Evolutionary conservation across 2,113 vertebrate genomes (phyloP).

Genomic region (Cyprinus carpio): DNA sequence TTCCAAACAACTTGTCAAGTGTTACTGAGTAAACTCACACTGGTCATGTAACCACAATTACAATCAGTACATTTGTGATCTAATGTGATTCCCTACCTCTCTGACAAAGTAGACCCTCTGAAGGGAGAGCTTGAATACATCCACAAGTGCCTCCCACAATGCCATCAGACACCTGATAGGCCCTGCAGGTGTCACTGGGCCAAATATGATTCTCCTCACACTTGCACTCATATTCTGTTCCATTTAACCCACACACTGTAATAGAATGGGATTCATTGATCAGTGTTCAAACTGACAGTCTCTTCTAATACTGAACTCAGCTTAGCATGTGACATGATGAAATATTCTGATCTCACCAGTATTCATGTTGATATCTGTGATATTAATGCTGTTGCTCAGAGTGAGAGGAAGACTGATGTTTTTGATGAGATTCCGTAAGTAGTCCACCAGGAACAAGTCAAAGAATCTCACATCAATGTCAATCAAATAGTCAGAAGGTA

Average conservation of each 20-base stretch:
- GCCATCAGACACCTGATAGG: background rate
- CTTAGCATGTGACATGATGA: too few relatives aligned
- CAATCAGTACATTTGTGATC: too few relatives aligned
- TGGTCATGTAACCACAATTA: too few relatives aligned
- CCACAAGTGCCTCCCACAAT: background rate
- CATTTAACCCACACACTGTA: background rate
- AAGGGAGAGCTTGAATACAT: background rate
- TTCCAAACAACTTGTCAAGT: too few relatives aligned
- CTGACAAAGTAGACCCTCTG: background rate
- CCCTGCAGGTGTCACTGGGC: background rate
- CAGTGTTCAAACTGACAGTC: too few relatives aligned
- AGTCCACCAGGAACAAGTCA: background rate
- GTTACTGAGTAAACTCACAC: too few relatives aligned
- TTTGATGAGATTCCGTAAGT: background rate
- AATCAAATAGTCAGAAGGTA: background rate
- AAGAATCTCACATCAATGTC: constrained; percentile 28
- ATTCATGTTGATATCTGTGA: constrained; percentile 19
- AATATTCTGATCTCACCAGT: background rate
- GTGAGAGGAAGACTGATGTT: background rate
- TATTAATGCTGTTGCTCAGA: background rate
- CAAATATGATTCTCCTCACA: background rate
- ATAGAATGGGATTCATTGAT: too few relatives aligned
- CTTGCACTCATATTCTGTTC: background rate
- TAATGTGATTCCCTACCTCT: background rate
- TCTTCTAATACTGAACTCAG: too few relatives aligned